These are phyloP conservation scores for Oncorhynchus tshawytscha DNA, from an alignment of 2,113 vertebrate genomes.

Conservation along the genomic window DNA sequence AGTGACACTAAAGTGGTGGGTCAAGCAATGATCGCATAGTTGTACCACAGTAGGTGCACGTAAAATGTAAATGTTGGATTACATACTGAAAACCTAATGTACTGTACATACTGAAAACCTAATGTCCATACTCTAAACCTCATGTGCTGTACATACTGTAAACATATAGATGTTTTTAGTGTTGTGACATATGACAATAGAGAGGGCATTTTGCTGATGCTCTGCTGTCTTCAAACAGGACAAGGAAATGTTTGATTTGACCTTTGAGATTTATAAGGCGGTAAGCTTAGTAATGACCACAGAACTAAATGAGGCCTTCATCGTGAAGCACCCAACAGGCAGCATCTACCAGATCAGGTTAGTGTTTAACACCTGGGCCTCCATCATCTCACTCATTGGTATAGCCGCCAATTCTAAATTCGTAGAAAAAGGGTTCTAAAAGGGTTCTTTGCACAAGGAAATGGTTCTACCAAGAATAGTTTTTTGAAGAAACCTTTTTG, in stretches of 20 bases:
- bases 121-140: too few species aligned
- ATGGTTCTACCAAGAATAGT: too few species aligned
- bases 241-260: not conserved
- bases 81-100: too few species aligned
- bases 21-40: not conserved
- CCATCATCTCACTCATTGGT: too few species aligned
- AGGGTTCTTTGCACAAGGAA: too few species aligned
- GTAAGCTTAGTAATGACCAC: not conserved
- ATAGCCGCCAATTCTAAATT: not conserved
- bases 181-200: not conserved
- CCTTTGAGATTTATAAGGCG: not conserved
- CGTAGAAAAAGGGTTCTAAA: too few species aligned
- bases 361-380: constrained; percentile 15
- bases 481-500: too few species aligned
- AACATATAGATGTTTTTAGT: too few species aligned
- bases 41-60: too few species aligned
- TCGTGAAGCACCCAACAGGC: constrained; percentile 42
- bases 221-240: constrained; percentile 13
- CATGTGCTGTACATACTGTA: not conserved
- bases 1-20: not conserved
- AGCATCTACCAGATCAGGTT: constrained; percentile 63
- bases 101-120: too few species aligned
- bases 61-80: too few species aligned
- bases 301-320: rapidly evolving
- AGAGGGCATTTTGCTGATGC: not conserved